Conservation (phyloP, 2,888 invertebrate species). For the Taenaris catops region DNA sequence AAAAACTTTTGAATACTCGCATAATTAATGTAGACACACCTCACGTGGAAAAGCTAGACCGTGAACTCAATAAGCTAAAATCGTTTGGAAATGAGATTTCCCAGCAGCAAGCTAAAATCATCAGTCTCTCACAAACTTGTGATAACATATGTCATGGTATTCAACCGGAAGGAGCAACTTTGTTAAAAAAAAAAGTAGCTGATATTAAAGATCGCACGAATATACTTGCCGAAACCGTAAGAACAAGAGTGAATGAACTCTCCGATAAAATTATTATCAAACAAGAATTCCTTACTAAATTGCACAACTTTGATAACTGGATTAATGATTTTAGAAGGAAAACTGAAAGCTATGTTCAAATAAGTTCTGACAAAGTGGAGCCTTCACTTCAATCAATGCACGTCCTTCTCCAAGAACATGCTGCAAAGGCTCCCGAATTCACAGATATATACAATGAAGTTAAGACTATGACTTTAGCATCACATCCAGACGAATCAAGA, state of each 20-base stretch:
- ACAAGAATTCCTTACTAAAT: constrained; percentile 90
- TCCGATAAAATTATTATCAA: constrained; percentile 90
- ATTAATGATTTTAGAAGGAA: constrained; percentile 86
- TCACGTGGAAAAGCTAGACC: constrained; percentile 87
- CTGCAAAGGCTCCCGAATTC: constrained; percentile 89
- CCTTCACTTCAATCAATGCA: constrained; percentile 88
- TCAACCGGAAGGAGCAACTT: constrained; percentile 87
- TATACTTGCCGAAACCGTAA: constrained; percentile 86
- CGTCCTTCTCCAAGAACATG: constrained; percentile 90
- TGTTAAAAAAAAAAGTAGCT: constrained; percentile 85
- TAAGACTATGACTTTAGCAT: constrained; percentile 85
- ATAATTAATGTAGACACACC: constrained; percentile 83
- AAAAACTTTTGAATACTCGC: constrained; percentile 80
- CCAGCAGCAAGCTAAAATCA: constrained; percentile 90
- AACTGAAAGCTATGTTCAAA: constrained; percentile 88
- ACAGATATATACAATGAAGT: constrained; percentile 90
- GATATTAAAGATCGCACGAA: constrained; percentile 87
- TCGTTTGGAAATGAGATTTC: constrained; percentile 92
- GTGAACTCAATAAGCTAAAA: constrained; percentile 87
- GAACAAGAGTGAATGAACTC: constrained; percentile 87
- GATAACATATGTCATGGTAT: constrained; percentile 89
- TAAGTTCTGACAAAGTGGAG: constrained; percentile 90
- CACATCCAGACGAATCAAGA: constrained; percentile 87
- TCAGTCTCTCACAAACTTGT: constrained; percentile 87
- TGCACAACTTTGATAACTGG: constrained; percentile 90